A percentile compares a stretch with the other conserved stretches of the same genome.
Conservation (phyloP, 1,140 invertebrate species). For the Brachionus asplanchnoidis region DNA sequence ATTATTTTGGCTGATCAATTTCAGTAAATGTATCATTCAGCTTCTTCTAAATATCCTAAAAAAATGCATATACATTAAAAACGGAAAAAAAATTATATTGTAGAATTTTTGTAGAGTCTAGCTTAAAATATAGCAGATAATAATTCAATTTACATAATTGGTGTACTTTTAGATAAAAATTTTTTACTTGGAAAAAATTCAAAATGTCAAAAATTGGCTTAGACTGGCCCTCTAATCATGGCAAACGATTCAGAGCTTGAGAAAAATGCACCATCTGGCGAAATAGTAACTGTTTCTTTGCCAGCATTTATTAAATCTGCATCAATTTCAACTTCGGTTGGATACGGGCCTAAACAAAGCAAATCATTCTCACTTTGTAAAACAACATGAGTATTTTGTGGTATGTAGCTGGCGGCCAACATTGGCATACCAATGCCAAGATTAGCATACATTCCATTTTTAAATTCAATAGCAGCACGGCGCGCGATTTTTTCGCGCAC, state of each 20-base stretch:
- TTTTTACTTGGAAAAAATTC: no score
- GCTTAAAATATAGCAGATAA: no score
- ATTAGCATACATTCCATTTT: constrained; percentile 94
- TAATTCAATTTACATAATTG: no score
- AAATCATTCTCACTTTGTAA: constrained; percentile 97
- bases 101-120: no score
- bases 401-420: constrained; percentile 86
- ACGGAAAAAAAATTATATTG: no score
- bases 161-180: no score
- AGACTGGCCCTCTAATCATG: constrained; percentile 83
- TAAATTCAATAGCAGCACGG: constrained; percentile 88
- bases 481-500: constrained; percentile 78
- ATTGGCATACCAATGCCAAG: constrained; percentile 95
- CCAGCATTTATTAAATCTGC: constrained; percentile 96
- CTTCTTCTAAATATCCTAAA: no score
- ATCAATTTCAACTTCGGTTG: constrained; percentile 70
- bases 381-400: constrained; percentile 59
- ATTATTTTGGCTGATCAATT: no score
- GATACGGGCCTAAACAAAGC: constrained; percentile 88
- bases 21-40: no score
- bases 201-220: no score
- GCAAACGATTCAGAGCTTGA: constrained; percentile 95
- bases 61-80: no score
- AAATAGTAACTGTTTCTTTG: constrained; percentile 90
- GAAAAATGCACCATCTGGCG: constrained; percentile 84